Evolutionary conservation across 2,113 vertebrate genomes (phyloP).

Genomic region (Cygnus atratus): DNA sequence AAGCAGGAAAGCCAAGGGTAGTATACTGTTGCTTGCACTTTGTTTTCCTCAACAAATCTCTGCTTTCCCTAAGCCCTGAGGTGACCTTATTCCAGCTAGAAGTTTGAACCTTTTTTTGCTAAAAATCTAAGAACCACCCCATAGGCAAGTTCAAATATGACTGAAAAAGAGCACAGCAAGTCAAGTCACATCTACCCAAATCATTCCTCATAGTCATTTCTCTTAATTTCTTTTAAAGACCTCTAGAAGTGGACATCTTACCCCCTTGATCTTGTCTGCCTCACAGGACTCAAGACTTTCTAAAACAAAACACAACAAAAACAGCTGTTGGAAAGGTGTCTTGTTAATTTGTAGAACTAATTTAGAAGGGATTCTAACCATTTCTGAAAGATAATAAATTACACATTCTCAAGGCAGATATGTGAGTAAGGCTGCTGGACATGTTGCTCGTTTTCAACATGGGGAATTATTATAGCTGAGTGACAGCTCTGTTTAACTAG

Average conservation of each 20-base stretch:
- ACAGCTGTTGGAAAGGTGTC: not conserved
- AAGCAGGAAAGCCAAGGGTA: rapidly evolving
- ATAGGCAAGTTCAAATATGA: not conserved
- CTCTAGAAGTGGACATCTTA: not conserved
- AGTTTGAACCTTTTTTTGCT: not conserved
- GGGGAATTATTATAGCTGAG: conserved; percentile 12
- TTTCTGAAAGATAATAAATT: conserved; percentile 47
- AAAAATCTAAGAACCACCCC: not conserved
- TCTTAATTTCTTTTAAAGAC: not conserved
- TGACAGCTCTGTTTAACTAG: not conserved
- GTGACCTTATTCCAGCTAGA: not conserved
- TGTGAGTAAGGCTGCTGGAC: not conserved
- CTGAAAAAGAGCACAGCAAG: not conserved
- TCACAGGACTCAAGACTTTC: rapidly evolving
- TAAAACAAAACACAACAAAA: not conserved
- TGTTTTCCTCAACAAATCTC: not conserved
- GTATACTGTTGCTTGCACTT: not conserved
- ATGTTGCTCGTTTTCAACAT: not conserved
- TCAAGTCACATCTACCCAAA: not conserved
- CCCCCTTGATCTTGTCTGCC: not conserved
- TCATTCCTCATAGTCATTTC: not conserved
- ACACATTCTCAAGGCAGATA: not conserved
- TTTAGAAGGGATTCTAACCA: not conserved
- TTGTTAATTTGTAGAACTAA: not conserved
- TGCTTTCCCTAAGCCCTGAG: not conserved